Evolutionary conservation across 64 coral and sea anemone genomes (phyloP).

Genomic region (Montipora foliosa): DNA sequence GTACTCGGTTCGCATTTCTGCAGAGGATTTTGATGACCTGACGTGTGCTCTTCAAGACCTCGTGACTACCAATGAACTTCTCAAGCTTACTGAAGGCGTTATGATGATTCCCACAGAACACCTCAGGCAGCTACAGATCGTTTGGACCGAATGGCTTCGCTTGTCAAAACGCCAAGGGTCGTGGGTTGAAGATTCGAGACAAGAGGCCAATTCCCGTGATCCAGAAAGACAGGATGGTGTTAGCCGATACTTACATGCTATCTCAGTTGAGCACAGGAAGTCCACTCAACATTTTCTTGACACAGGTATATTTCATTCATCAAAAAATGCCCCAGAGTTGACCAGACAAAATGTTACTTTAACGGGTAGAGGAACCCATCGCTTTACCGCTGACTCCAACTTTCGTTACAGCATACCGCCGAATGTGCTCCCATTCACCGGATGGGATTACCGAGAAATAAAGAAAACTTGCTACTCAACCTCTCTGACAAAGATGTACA

Average conservation of each 20-base stretch:
- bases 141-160: slow-evolving; percentile 52
- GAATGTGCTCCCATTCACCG: slow-evolving; percentile 48
- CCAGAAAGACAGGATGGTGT: neutral
- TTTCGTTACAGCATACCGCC: slow-evolving; percentile 26
- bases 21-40: slow-evolving; percentile 12
- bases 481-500: slow-evolving; percentile 34
- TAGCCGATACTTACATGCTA: neutral
- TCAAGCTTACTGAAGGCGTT: neutral
- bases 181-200: neutral
- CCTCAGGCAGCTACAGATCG: neutral
- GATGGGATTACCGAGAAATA: slow-evolving; percentile 42
- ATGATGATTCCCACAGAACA: slow-evolving; percentile 16
- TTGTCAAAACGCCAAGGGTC: neutral
- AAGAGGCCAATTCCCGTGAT: neutral
- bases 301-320: neutral
- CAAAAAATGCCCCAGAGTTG: neutral
- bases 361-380: neutral
- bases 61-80: neutral
- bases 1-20: slow-evolving; percentile 49
- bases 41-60: slow-evolving; percentile 42
- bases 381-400: neutral
- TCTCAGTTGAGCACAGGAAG: slow-evolving; percentile 11
- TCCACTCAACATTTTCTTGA: slow-evolving; percentile 30
- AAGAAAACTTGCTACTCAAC: neutral
- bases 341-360: slow-evolving; percentile 32